Conservation (phyloP, 2,113 vertebrate genomes). For the Dunckerocampus dactyliophorus region DNA sequence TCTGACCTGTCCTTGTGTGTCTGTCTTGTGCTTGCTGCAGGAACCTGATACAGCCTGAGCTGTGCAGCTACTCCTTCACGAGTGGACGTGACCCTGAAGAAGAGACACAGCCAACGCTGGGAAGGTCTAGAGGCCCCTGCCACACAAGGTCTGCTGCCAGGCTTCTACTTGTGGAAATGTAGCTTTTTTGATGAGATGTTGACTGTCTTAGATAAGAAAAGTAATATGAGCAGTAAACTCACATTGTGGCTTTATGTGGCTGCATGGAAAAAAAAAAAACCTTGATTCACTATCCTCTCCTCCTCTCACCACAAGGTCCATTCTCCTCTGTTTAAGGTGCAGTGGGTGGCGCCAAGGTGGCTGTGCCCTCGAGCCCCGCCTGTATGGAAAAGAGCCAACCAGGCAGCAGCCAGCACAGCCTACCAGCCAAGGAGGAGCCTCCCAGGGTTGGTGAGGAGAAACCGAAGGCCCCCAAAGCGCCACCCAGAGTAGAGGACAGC, state of each 20-base stretch:
- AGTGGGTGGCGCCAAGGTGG: slow-evolving; percentile 99
- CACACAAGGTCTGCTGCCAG: slow-evolving; percentile 93
- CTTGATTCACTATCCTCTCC: slow-evolving; percentile 3
- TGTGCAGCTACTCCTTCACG: slow-evolving; percentile 89
- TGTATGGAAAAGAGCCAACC: slow-evolving; percentile 87
- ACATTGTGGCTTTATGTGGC: background rate
- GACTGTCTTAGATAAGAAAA: background rate
- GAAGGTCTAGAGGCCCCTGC: slow-evolving; percentile 90
- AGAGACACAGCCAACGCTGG: slow-evolving; percentile 97
- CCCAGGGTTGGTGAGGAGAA: slow-evolving; percentile 86
- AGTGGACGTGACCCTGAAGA: slow-evolving; percentile 88
- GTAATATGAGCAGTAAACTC: background rate
- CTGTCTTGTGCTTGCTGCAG: slow-evolving; percentile 56
- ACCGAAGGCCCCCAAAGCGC: slow-evolving; percentile 75
- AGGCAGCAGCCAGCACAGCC: slow-evolving; percentile 84
- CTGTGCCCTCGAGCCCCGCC: slow-evolving; percentile 88
- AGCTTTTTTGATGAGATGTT: background rate
- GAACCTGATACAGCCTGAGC: slow-evolving; percentile 93
- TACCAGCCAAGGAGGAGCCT: slow-evolving; percentile 87
- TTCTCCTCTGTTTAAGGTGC: slow-evolving; percentile 98
- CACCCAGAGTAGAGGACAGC: slow-evolving; percentile 73
- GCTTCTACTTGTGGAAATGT: slow-evolving; percentile 52
- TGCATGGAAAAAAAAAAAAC: too few species aligned
- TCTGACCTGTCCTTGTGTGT: too few species aligned
- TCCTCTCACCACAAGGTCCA: slow-evolving; percentile 88